phyloP scores from a whole-genome alignment of 2,113 vertebrate genomes.

The Taxidea taxus region DNA sequence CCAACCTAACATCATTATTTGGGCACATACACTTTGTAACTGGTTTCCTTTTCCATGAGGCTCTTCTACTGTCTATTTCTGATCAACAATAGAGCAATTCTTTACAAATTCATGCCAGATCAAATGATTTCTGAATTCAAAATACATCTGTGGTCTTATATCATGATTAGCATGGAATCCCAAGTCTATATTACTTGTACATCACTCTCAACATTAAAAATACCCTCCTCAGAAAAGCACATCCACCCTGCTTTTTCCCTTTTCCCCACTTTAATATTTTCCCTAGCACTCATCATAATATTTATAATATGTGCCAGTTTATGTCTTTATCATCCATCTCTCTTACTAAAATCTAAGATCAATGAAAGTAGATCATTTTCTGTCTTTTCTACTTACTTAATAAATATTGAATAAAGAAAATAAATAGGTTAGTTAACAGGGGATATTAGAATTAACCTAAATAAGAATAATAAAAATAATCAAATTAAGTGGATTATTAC shows the following conservation, averaged over 20 bases:
- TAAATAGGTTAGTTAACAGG: background rate
- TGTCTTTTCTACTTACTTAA: background rate
- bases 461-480: background rate
- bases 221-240: rapidly evolving
- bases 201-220: background rate
- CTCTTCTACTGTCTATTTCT: background rate
- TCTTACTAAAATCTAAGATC: background rate
- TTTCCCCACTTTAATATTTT: background rate
- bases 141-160: background rate
- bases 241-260: rapidly evolving
- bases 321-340: background rate
- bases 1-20: too few relatives aligned
- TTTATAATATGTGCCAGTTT: background rate
- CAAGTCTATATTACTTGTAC: background rate
- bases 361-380: background rate
- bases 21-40: background rate
- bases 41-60: background rate
- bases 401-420: background rate
- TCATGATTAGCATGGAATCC: background rate
- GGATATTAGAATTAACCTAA: background rate
- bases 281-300: background rate
- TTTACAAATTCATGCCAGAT: background rate
- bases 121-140: background rate
- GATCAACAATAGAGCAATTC: rapidly evolving
- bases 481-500: background rate